Evolutionary conservation across 2,797 vertebrate species (phyloP), one percentile per base, ranked within the genome.

Genomic region (Hippopotamyrus pictus): DNA sequence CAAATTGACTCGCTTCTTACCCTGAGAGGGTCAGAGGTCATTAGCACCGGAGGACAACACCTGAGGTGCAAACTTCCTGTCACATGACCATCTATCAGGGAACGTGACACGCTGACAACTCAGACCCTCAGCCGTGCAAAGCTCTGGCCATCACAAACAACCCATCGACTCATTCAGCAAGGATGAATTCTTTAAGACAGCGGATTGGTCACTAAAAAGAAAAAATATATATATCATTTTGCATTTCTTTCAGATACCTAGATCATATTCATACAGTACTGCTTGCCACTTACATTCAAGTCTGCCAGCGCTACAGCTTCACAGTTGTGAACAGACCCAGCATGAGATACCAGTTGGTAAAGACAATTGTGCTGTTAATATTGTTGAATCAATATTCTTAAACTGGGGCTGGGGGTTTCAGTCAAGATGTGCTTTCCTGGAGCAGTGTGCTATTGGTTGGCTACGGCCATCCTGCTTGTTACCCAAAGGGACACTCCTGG

Each of bases 271-370:
- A 89, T 84, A 89, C 88, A 89, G 79, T 86, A 89, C 82, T 59
- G 17, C 82, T 53, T 86, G 93, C 92, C 93, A 91, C 93, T 94
- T 95, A 95, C 94, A 94, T 95, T 96, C 95, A 93, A 92, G 91
- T 91, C 91, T 92, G 88, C 91, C 90, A 92, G 91, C 91, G 89
- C 91, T 86, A 90, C 90, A 88, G 89, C 91, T 88, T 90, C 83
- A 91, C 91, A 91, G 90, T 82, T 57, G 91, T 57, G 91, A 92
- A 92, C 91, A 90, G 91, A 92, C 91, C 89, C 65, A 90, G 91
- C 91, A 89, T 90, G 88, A 87, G 89, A 92, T 90, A 89, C 84
- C 46, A 59, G 8, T 73, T 89, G 89, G 91, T 84, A 90, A 92
- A 92, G 92, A 90, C 93, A 93, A 89, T 92, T 95, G 94, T 95